Percentiles rank a stretch among this genome's conserved stretches.
Evolutionary conservation across 2,888 invertebrate species (phyloP).

Genomic region (Lydus trimaculatus): DNA sequence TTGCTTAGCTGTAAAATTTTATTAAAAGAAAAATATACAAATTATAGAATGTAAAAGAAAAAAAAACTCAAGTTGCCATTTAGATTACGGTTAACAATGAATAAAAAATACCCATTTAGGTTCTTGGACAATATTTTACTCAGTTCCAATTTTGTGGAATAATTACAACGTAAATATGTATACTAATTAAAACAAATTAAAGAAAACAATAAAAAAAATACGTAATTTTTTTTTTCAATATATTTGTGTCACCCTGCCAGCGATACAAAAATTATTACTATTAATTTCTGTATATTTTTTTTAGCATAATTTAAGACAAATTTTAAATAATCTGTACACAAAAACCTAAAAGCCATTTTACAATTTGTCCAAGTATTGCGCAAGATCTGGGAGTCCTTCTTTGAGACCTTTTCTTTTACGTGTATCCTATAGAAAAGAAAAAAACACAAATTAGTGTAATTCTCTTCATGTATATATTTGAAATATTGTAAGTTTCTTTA

Average conservation of each 20-base stretch:
- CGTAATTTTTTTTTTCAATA: conserved; percentile 15
- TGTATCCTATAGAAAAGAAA: conserved; percentile 75
- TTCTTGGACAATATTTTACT: conserved; percentile 32
- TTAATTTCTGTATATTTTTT: conserved; percentile 31
- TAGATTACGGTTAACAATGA: conserved; percentile 22
- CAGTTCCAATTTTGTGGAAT: conserved; percentile 8
- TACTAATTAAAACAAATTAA: background rate
- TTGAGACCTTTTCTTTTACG: conserved; percentile 99
- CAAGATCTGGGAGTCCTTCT: conserved; percentile 94
- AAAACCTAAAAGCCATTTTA: conserved; percentile 68
- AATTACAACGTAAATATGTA: conserved; percentile 23
- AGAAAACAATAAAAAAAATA: conserved; percentile 5
- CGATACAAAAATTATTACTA: conserved; percentile 27
- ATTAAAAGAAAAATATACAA: background rate
- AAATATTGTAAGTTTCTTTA: conserved; percentile 62
- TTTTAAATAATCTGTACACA: conserved; percentile 59
- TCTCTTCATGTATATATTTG: background rate
- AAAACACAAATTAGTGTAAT: background rate
- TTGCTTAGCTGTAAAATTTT: conserved; percentile 2
- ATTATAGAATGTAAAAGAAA: background rate
- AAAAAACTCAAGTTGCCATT: background rate
- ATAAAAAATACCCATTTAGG: conserved; percentile 15
- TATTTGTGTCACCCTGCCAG: conserved; percentile 27
- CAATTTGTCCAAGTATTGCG: conserved; percentile 98
- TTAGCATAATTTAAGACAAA: conserved; percentile 41